Evolutionary conservation across 2,888 invertebrate genomes (phyloP).

Genomic region (Tupiocoris notatus): DNA sequence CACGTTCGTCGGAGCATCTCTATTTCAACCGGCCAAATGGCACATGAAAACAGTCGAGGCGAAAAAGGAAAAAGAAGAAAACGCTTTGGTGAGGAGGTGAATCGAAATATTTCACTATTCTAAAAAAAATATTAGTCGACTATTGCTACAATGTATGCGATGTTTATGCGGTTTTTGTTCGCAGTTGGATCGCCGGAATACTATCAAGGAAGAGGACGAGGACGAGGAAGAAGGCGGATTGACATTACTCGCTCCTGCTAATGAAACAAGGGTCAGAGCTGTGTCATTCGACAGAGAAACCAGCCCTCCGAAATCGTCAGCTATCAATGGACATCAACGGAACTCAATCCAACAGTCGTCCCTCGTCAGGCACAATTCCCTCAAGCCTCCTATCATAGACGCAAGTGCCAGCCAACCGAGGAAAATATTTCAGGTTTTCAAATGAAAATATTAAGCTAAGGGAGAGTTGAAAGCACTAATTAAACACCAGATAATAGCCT

Average conservation of each 20-base stretch:
- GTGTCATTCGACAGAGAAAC: background rate
- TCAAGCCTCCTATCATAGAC: background rate
- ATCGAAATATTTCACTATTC: background rate
- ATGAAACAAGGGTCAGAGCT: background rate
- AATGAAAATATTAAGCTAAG: too few relatives aligned
- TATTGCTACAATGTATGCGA: too few relatives aligned
- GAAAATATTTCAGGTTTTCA: background rate
- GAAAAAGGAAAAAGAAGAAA: constrained; percentile 23
- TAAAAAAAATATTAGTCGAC: background rate
- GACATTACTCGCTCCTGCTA: background rate
- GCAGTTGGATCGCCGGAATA: background rate
- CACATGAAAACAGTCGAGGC: constrained; percentile 55
- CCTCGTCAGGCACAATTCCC: background rate
- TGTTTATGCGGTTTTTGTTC: too few relatives aligned
- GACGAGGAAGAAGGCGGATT: constrained; percentile 2
- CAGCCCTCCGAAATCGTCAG: background rate
- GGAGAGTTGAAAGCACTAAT: too few relatives aligned
- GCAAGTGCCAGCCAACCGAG: background rate
- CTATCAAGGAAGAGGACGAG: constrained; percentile 31
- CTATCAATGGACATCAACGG: background rate
- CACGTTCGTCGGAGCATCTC: constrained; percentile 57
- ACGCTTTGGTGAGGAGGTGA: constrained; percentile 31
- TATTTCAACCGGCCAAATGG: constrained; percentile 60
- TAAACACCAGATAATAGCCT: too few relatives aligned
- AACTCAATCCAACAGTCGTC: background rate